Percentiles rank a stretch among this genome's conserved stretches.
Evolutionary conservation across 2,797 vertebrate genomes (phyloP).

Genomic region (Schizopygopsis pylzovi): DNA sequence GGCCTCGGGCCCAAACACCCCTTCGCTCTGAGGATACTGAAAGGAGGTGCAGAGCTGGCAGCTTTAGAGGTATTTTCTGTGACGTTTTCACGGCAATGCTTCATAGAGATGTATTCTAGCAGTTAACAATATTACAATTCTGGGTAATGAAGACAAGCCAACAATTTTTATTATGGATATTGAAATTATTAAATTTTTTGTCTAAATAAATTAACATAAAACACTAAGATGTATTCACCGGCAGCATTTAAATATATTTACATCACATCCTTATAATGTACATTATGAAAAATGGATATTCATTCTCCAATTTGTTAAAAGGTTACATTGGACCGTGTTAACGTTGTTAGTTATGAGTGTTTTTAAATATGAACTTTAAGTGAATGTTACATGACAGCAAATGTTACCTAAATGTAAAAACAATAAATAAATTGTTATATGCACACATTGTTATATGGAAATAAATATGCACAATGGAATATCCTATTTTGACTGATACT

Average conservation of each 20-base stretch:
- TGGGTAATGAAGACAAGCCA: no score
- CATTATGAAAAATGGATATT: not conserved
- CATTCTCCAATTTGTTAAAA: not conserved
- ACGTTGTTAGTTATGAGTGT: not conserved
- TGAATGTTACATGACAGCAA: not conserved
- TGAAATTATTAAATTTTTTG: not conserved
- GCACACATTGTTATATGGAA: not conserved
- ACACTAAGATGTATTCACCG: not conserved
- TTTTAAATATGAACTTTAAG: not conserved
- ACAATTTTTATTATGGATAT: not conserved
- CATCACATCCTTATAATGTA: not conserved
- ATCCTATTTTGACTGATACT: not conserved
- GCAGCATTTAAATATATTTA: not conserved
- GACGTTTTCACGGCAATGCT: not conserved
- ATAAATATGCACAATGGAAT: not conserved
- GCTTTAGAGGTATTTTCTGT: slow-evolving; percentile 85
- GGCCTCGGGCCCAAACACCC: slow-evolving; percentile 92
- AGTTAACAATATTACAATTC: not conserved
- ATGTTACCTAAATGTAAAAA: slow-evolving; percentile 1
- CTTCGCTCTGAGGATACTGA: slow-evolving; percentile 91
- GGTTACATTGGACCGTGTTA: not conserved
- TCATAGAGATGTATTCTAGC: not conserved
- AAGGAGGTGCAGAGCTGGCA: slow-evolving; percentile 82
- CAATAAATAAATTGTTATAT: no score
- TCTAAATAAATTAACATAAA: not conserved